Percentiles rank a stretch among this genome's conserved stretches.
Conservation (phyloP, 2,888 invertebrate genomes). For the Caenorhabditis sp. region DNA sequence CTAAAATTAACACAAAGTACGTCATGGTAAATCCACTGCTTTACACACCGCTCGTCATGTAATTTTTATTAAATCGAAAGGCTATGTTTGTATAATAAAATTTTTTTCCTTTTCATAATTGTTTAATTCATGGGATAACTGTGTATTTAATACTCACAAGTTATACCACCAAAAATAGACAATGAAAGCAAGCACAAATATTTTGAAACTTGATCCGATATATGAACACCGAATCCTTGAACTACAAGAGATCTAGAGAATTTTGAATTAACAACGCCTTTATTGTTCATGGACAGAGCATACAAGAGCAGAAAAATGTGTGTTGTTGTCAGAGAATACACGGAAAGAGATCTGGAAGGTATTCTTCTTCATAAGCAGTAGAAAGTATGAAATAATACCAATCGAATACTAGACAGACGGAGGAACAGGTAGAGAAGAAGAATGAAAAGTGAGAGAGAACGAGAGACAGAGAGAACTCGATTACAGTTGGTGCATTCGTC, state of each 20-base stretch:
- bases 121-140: too few species aligned
- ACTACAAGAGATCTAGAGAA: too few species aligned
- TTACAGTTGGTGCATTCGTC: conserved; percentile 48
- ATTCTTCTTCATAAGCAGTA: conserved; percentile 24
- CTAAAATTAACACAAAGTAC: conserved; percentile 62
- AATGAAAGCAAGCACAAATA: too few species aligned
- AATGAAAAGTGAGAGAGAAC: too few species aligned
- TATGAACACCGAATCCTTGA: neutral
- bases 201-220: conserved; percentile 28
- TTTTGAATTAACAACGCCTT: conserved; percentile 56
- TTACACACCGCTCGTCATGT: conserved; percentile 60
- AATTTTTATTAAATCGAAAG: neutral
- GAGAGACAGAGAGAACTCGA: conserved; percentile 1
- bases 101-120: too few species aligned
- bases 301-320: conserved; percentile 39
- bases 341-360: conserved; percentile 50
- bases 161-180: too few species aligned
- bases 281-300: conserved; percentile 57
- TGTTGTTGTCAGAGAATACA: conserved; percentile 41
- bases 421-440: conserved; percentile 37
- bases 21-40: conserved; percentile 73
- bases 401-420: conserved; percentile 50
- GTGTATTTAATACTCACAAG: too few species aligned
- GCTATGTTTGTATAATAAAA: conserved; percentile 8
- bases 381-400: conserved; percentile 35